Evolutionary conservation across 2,888 invertebrate genomes (phyloP), one percentile per base, ranked within the genome.

Genomic region (Drosophila borealis): DNA sequence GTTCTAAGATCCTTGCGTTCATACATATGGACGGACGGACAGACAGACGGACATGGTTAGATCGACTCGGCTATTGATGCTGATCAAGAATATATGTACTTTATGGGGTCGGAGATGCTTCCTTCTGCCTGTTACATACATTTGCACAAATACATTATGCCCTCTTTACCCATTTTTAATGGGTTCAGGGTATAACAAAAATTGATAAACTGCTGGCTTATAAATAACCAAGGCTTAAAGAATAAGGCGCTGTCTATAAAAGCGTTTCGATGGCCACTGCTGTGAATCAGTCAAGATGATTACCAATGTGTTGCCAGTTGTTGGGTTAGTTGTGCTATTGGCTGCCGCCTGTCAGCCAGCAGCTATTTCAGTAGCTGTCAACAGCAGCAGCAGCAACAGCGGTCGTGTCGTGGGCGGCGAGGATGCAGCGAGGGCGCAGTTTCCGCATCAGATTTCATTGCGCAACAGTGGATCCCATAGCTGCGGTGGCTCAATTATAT

Each of bases 371-470:
- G 2, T 29, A 8, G 1, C 29, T 29, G 14, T 8, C 41, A 17
- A 0, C 17, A 14, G 41, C 17, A 29, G 29, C 10, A 6, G 5
- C 0, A n/a, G 17, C 10, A 21, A 34, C 2, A 45, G 21, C 11
- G 71, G 81, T 0, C 79, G 83, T 0, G 70, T 84, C 8, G 88
- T 84, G 9, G 85, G 85, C 14, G 83, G 85, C 2, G 61, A 46
- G 19, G 78, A 87, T 41, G 85, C 83, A 0, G 3, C 19, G 0
- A 11, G 13, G 2, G 68, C 39, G 0, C 82, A 84, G 45, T 84
- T 88, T 33, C 88, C 83, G 0, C 70, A 81, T 54, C 88, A 88
- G 44, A 25, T 84, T 1, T 84, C 88, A 11, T 44, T 85, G 46
- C 49, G 85, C 0, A 57, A 61, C 5, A 34, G 29, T 0, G 78